A percentile compares a stretch with the other conserved stretches of the same genome.
Conservation (phyloP, 2,113 vertebrate species). For the Penelope pileata region DNA sequence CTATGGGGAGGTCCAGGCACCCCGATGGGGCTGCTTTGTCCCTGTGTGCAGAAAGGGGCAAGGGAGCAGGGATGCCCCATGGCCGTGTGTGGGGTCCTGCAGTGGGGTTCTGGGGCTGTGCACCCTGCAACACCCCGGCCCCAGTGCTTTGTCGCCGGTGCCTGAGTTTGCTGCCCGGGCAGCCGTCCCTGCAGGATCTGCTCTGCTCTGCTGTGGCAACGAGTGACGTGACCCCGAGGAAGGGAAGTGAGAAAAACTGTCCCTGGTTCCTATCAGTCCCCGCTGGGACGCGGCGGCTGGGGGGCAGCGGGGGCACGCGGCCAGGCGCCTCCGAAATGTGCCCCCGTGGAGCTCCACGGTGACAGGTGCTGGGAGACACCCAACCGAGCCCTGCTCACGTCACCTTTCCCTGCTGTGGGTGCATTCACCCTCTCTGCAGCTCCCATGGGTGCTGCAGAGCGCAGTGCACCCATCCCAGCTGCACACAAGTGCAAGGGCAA, state of each 20-base stretch:
- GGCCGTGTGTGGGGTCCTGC: neutral
- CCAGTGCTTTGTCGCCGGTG: neutral
- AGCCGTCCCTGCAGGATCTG: neutral
- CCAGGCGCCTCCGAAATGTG: neutral
- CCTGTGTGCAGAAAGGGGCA: accelerated
- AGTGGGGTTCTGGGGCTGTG: neutral
- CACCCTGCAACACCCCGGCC: accelerated
- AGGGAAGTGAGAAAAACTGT: conserved; percentile 48
- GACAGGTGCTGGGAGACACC: neutral
- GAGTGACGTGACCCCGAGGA: conserved; percentile 50
- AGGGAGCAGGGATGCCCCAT: neutral
- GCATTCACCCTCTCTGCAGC: neutral
- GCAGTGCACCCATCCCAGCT: neutral
- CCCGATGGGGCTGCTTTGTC: neutral
- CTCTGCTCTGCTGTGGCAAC: neutral
- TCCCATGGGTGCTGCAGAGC: neutral
- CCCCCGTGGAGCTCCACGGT: neutral
- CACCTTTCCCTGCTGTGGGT: neutral
- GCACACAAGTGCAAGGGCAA: neutral
- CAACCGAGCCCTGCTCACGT: neutral
- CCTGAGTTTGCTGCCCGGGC: neutral
- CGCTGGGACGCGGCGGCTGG: conserved; percentile 9
- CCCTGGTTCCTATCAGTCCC: conserved; percentile 20
- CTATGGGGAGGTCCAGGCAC: neutral
- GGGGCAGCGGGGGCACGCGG: neutral